phyloP scores from a whole-genome alignment of 2,113 vertebrate genomes.

The Arizona elegans region DNA sequence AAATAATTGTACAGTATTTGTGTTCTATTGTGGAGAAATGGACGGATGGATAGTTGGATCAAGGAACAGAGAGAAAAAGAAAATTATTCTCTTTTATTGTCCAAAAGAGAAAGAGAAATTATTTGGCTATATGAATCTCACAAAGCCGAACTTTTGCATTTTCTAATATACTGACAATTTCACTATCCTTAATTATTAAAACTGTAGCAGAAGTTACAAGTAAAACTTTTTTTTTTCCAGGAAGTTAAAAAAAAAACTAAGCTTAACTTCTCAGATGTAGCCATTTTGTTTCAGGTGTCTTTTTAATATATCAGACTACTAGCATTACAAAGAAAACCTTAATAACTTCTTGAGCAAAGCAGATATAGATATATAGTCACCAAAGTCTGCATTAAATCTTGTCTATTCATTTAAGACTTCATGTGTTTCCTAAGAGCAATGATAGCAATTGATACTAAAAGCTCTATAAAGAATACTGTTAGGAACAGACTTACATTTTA shows the following conservation, averaged over 20 bases:
- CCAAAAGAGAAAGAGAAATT: neutral
- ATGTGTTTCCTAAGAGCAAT: neutral
- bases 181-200: neutral
- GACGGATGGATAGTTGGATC: neutral
- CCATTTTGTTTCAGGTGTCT: constrained; percentile 34
- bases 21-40: neutral
- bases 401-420: constrained; percentile 17
- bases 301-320: constrained; percentile 8
- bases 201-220: neutral
- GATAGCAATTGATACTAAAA: neutral
- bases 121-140: neutral
- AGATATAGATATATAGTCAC: neutral
- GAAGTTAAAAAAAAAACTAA: constrained; percentile 4
- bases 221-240: neutral
- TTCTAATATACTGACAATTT: neutral
- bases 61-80: neutral
- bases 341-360: neutral
- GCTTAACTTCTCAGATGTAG: neutral
- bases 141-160: neutral
- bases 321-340: constrained; percentile 37
- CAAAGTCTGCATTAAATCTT: constrained; percentile 7
- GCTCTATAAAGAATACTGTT: neutral
- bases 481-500: neutral
- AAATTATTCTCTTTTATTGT: neutral
- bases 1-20: neutral